These are phyloP conservation scores for Brienomyrus longianalis DNA, from an alignment of 2,113 vertebrate genomes.

Conservation along the genomic window DNA sequence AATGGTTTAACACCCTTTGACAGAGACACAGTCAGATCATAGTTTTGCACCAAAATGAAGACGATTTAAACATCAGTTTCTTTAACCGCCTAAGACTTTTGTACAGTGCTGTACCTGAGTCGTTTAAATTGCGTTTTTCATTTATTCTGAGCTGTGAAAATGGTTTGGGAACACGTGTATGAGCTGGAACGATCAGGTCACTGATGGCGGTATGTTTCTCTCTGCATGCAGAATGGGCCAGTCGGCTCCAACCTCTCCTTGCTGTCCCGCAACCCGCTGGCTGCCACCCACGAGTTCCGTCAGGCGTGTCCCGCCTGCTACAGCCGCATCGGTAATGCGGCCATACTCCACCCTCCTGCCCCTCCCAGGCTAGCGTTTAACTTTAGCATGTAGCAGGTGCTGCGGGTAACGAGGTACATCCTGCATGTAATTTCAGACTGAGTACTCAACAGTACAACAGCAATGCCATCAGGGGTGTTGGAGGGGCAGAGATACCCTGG, in stretches of 20 bases:
- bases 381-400: background rate
- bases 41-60: background rate
- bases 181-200: background rate
- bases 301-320: conserved; percentile 94
- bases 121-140: background rate
- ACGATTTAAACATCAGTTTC: background rate
- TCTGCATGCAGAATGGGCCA: conserved; percentile 59
- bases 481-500: background rate
- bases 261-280: conserved; percentile 91
- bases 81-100: background rate
- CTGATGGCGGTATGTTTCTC: background rate
- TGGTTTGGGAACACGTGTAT: background rate
- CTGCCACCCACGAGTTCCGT: conserved; percentile 84
- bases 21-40: background rate
- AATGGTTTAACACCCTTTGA: background rate
- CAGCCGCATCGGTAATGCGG: conserved; percentile 79
- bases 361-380: background rate
- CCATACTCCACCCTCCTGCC: no score
- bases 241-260: conserved; percentile 72
- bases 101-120: background rate
- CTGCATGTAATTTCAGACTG: background rate
- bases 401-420: background rate
- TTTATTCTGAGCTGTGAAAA: background rate
- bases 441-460: background rate
- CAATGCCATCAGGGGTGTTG: background rate